Base-by-base conservation (phyloP, 2,888 invertebrate species). In the Deladenus siricidicola region DNA sequence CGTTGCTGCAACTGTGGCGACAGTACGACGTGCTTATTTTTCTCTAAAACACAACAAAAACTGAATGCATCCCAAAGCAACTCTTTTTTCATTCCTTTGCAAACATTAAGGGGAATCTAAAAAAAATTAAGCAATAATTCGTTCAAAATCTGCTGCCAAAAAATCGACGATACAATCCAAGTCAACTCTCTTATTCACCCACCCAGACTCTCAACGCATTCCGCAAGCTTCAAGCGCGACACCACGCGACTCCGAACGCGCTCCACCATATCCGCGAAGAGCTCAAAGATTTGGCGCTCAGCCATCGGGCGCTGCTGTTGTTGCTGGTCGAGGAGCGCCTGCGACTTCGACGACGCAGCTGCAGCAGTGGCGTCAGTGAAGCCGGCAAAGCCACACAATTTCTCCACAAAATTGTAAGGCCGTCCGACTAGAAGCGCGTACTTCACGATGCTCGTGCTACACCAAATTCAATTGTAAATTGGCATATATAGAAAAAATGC, bases 381-480 rank as follows among this genome's bases (percentile, higher is more conserved):
- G 2, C 21, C 28, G 53, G 53, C 19, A n/a, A 53, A 23, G 34
- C 53, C 53, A 53, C 53, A 53, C 30, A 53, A 8, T n/a, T 30
- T 34, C 34, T 53, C 34, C 34, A 34, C 53, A 53, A 53, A 53
- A 1, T n/a, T 28, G 53, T 53, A 53, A 19, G 19, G 39, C 21
- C 34, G 29, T 29, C 53, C 53, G 53, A 53, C 21, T 19, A 53
- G n/a, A 19, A 39, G 34, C 19, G 53, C 24, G 53, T 53, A 53
- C 19, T 28, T 53, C 21, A 4, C n/a, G 19, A 34, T 19, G 29
- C 34, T 28, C 30, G 34, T 28, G 53, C 53, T 53, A n/a, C n/a
- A n/a, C n/a, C n/a, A n/a, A n/a, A 39, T 10, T 8, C 14, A 14
- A 8, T 10, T 39, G 39, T 39, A 14, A 10, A 14, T 8, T 39